Conservation (phyloP, 2,888 invertebrate species). For the Tholera decimalis region DNA sequence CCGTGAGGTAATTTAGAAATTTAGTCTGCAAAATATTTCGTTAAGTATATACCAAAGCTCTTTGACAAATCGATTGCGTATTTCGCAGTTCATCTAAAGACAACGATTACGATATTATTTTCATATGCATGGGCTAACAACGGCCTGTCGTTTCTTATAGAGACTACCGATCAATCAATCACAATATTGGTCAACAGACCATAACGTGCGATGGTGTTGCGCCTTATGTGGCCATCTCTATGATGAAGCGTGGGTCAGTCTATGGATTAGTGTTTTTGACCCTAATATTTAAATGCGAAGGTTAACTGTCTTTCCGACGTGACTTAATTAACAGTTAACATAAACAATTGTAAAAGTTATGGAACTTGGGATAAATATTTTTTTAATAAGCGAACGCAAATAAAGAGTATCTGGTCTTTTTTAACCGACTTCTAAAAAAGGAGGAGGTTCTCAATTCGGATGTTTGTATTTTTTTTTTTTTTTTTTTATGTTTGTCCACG, state of each 20-base stretch:
- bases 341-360: neutral
- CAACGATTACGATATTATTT: conserved; percentile 33
- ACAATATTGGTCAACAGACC: conserved; percentile 39
- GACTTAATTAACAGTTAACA: neutral
- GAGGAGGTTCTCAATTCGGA: too few relatives aligned
- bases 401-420: too few relatives aligned
- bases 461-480: too few relatives aligned
- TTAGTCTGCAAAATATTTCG: too few relatives aligned
- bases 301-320: neutral
- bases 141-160: conserved; percentile 26
- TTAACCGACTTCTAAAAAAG: too few relatives aligned
- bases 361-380: neutral
- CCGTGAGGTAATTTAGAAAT: too few relatives aligned
- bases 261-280: neutral
- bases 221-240: conserved; percentile 9
- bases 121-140: conserved; percentile 21
- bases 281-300: conserved; percentile 1
- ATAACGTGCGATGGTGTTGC: conserved; percentile 12
- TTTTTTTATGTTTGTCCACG: too few relatives aligned
- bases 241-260: neutral
- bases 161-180: conserved; percentile 42
- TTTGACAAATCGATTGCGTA: conserved; percentile 9
- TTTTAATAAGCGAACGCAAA: too few relatives aligned
- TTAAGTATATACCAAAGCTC: neutral
- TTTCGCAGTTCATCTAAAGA: neutral